Evolutionary conservation across 2,797 vertebrate species (phyloP), one percentile per base, ranked within the genome.

Genomic region (Mormyrus proboscirostris): DNA sequence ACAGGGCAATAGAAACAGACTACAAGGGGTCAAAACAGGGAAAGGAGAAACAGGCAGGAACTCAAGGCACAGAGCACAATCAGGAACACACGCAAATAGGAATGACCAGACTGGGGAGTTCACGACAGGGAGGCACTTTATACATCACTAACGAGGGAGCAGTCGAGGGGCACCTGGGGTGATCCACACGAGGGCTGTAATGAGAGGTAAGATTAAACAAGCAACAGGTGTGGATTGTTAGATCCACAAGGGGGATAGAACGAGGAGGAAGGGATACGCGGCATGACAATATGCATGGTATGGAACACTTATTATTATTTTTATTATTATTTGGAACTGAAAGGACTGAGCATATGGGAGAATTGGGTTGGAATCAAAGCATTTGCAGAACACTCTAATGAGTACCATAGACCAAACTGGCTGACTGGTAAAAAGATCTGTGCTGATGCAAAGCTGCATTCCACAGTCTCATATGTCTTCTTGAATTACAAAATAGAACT

Each of bases 291-390:
- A 76, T 10, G 73, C 8, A 44, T 38, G 33, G 47, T 59, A 9
- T 88, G 38, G 38, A 62, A 22, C 3, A 57, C 7, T 84, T 65
- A 82, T 84, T 85, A 44, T 73, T 49, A 85, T 85, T 47, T 65
- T 69, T 69, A 69, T 69, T 69, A 69, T 69, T 47, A 85, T 50
- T 59, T 85, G 25, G 41, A 16, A 16, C 44, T 79, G 73, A 10
- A 44, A 19, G 73, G 69, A 76, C 38, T 76, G 73, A 76, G 14
- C 73, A 79, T 19, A 79, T 41, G 38, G 25, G 50, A 29, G 9
- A 62, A 65, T 65, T 65, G n/a, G 14, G 33, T 12, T 89, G 50
- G 41, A 82, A 85, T 85, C 88, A 49, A 79, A 84, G 79, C 44
- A 33, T 25, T 19, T 22, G 4, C 12, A 47, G 88, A 49, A 57